Evolutionary conservation across 2,113 vertebrate species (phyloP), one percentile per base, ranked within the genome.

Genomic region (Mormyrus lacerda): DNA sequence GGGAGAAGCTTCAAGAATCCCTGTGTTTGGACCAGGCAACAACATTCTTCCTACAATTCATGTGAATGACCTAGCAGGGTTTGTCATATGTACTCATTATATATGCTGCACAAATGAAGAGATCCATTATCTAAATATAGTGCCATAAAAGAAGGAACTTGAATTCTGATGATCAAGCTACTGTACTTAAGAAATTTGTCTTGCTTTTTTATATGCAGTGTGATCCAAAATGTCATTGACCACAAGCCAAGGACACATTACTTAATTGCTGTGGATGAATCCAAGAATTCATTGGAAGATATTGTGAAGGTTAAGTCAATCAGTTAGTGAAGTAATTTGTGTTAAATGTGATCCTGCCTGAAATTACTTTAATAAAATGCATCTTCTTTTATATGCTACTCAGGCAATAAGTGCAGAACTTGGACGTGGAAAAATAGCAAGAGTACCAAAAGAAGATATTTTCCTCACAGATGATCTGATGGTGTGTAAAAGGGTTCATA

Each of bases 1-100:
- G 91, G 97, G 97, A 24, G 94, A 96, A 19, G 91, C 92, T 21
- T 87, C 93, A 2, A 90, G 90, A 24, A 91, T 98, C 87, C 96
- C 97, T 2, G 92, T 98, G 55, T 99, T 97, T 94, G 98, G 97
- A 92, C 94, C 96, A 0, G 98, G 97, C 88, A 92, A 83, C 3
- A 99, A 99, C 92, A 35, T 96, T 10, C 51, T 98, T 89, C 98
- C 98, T 45, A 94, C 94, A 0, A 97, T 99, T 94, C 97, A 99
- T 87, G 87, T 99, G 91, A 92, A 87, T 51, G 98, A 99, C 90
- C 95, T 99, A 87, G 97, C 98, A 61, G 94, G 93, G 98, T 99
- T 89, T 92, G 96, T 92, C 2, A 8, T 35, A 47, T 17, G 91
- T 45, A 31, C 19, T 65, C 24, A 48, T 42, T 19, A 53, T 50